phyloP scores from a whole-genome alignment of 2,888 invertebrate genomes.

The Malachius bipustulatus region DNA sequence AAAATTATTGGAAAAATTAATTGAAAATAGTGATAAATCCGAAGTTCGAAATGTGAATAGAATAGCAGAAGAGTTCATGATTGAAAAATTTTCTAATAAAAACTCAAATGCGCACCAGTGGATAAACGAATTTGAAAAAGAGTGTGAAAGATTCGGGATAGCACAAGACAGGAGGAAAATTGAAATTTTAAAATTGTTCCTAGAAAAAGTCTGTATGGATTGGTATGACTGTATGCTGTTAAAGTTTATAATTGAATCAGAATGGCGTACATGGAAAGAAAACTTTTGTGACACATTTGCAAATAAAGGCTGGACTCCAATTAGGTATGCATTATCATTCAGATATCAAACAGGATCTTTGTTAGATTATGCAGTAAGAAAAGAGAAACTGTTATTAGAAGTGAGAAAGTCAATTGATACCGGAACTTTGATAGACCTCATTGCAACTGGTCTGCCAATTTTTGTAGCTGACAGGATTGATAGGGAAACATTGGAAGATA shows the following conservation, averaged over 20 bases:
- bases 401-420: neutral
- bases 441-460: slow-evolving; percentile 4
- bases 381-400: slow-evolving; percentile 4
- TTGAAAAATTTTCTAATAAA: slow-evolving; percentile 1
- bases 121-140: slow-evolving; percentile 4
- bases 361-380: slow-evolving; percentile 5
- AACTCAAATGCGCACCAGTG: neutral
- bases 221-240: slow-evolving; percentile 15
- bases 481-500: slow-evolving; percentile 4
- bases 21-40: neutral
- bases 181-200: slow-evolving; percentile 11
- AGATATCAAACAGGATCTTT: slow-evolving; percentile 4
- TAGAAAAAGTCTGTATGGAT: slow-evolving; percentile 12
- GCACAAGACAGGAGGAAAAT: slow-evolving; percentile 13
- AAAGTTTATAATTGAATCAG: slow-evolving; percentile 11
- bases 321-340: slow-evolving; percentile 8
- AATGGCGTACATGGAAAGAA: slow-evolving; percentile 14
- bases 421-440: slow-evolving; percentile 3
- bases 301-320: slow-evolving; percentile 14
- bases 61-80: slow-evolving; percentile 1
- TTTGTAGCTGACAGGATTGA: slow-evolving; percentile 9
- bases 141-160: slow-evolving; percentile 9
- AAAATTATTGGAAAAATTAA: neutral
- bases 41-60: neutral
- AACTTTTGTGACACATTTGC: slow-evolving; percentile 14